A percentile compares a stretch with the other conserved stretches of the same genome.
Conservation (phyloP, 1,140 invertebrate genomes). For the Portunus trituberculatus region DNA sequence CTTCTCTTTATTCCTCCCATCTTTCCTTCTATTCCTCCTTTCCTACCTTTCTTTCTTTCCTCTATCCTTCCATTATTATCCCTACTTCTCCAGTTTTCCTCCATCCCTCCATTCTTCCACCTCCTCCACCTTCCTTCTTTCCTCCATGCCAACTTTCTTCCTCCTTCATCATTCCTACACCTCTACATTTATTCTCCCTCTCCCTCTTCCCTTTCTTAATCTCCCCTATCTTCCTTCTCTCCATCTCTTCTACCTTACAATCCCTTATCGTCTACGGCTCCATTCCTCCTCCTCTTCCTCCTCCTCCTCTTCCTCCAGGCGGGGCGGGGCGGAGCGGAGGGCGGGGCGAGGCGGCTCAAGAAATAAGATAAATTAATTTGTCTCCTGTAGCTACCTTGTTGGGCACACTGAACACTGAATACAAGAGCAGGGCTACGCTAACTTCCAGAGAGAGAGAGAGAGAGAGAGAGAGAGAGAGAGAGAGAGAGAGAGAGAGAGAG, state of each 20-base stretch:
- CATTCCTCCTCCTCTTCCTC: not conserved
- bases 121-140: not conserved
- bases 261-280: not conserved
- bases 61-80: not conserved
- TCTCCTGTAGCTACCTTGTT: constrained; percentile 34
- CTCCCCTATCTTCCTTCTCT: not conserved
- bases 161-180: too few relatives aligned
- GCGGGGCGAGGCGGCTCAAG: not conserved
- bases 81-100: not conserved
- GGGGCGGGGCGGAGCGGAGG: not conserved
- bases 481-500: not conserved
- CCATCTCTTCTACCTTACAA: not conserved
- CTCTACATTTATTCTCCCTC: not conserved
- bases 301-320: not conserved
- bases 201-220: too few relatives aligned
- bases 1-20: too few relatives aligned
- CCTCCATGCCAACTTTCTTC: too few relatives aligned
- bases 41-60: too few relatives aligned
- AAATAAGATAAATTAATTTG: constrained; percentile 76
- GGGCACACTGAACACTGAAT: constrained; percentile 44
- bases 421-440: constrained; percentile 53
- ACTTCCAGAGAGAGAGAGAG: not conserved
- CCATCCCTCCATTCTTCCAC: not conserved
- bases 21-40: too few relatives aligned
- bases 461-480: not conserved